Evolutionary conservation across 1,140 invertebrate species (phyloP).

Genomic region (Hyles euphorbiae): DNA sequence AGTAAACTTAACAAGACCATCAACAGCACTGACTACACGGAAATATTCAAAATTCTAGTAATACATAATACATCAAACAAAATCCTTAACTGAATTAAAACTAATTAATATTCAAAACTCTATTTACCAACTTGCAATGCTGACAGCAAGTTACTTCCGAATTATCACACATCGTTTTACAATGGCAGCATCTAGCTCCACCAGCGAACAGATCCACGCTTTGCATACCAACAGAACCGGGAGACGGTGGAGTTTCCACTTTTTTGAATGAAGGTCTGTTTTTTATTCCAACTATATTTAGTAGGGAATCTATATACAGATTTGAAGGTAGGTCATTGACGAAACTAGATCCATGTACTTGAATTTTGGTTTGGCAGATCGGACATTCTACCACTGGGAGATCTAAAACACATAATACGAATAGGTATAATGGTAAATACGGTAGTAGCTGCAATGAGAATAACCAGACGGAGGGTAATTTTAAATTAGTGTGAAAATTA

Average conservation of each 20-base stretch:
- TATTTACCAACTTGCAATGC: slow-evolving; percentile 76
- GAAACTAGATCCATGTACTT: slow-evolving; percentile 48
- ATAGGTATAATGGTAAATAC: background rate
- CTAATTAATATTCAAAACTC: too few relatives aligned
- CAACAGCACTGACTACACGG: too few relatives aligned
- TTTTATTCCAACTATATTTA: slow-evolving; percentile 60
- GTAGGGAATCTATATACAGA: slow-evolving; percentile 75
- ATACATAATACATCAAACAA: too few relatives aligned
- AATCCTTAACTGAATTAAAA: too few relatives aligned
- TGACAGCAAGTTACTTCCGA: slow-evolving; percentile 64
- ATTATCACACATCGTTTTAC: slow-evolving; percentile 67
- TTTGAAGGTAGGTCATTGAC: slow-evolving; percentile 76
- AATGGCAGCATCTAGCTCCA: slow-evolving; percentile 59
- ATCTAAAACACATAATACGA: slow-evolving; percentile 38
- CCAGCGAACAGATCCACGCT: slow-evolving; percentile 43
- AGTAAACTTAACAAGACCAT: too few relatives aligned
- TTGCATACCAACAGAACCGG: slow-evolving; percentile 23
- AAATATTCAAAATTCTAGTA: too few relatives aligned
- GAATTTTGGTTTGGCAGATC: slow-evolving; percentile 53
- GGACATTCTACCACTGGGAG: slow-evolving; percentile 53
- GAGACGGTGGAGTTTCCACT: slow-evolving; percentile 31
- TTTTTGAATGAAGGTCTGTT: slow-evolving; percentile 15
- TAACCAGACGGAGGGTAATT: too few relatives aligned
- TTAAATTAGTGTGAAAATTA: too few relatives aligned
- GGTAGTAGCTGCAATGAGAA: background rate